Percentiles rank a stretch among this genome's conserved stretches.
phyloP scores from a whole-genome alignment of 2,888 invertebrate species.

The Unio delphinus region DNA sequence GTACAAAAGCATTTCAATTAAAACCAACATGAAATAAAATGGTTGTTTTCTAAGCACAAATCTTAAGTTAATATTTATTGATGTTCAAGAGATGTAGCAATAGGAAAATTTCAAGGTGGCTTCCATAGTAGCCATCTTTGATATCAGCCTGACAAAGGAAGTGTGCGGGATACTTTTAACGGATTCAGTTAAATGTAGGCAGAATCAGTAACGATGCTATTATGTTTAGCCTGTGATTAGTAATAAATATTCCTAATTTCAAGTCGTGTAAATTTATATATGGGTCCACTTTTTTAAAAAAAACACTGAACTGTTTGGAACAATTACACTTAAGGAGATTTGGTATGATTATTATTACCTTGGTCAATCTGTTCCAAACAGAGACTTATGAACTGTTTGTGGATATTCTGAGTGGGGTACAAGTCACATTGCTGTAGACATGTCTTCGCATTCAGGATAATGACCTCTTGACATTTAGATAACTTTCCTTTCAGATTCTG shows the following conservation, averaged over 20 bases:
- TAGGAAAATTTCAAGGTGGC: background rate
- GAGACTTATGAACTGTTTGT: conserved; percentile 56
- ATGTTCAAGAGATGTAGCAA: background rate
- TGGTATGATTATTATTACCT: conserved; percentile 20
- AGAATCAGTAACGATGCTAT: too few relatives aligned
- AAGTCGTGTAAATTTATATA: too few relatives aligned
- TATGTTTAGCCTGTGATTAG: too few relatives aligned
- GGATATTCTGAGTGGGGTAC: conserved; percentile 47
- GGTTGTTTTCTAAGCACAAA: background rate
- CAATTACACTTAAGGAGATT: background rate
- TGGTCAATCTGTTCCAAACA: conserved; percentile 49
- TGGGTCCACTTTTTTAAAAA: background rate
- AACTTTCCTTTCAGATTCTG: conserved; percentile 11
- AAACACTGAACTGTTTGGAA: background rate
- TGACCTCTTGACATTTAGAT: conserved; percentile 46
- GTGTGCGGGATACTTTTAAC: too few relatives aligned
- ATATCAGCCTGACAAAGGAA: too few relatives aligned
- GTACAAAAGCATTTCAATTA: background rate
- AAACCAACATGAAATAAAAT: background rate
- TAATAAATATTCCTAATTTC: too few relatives aligned
- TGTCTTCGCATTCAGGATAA: conserved; percentile 58
- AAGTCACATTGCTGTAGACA: conserved; percentile 63
- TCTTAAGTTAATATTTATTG: background rate
- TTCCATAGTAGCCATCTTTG: background rate
- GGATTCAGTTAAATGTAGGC: too few relatives aligned